Evolutionary conservation across 2,113 vertebrate species (phyloP).

Genomic region (Polypterus senegalus): DNA sequence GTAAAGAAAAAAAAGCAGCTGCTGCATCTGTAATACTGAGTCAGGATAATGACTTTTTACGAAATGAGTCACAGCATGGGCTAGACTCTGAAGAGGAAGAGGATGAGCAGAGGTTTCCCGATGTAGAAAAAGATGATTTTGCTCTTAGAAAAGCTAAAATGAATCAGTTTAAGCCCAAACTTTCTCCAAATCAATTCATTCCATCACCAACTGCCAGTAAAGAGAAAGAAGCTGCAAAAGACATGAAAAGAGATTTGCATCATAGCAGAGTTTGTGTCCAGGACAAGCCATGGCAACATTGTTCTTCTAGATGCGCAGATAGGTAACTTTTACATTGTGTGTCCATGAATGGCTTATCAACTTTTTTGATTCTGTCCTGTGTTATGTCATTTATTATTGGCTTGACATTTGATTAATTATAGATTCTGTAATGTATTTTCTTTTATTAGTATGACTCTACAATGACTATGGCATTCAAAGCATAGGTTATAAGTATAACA

Average conservation of each 20-base stretch:
- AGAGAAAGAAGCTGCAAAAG: slow-evolving; percentile 56
- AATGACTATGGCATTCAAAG: too few relatives aligned
- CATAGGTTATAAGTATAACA: too few relatives aligned
- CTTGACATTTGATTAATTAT: too few relatives aligned
- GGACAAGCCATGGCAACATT: too few relatives aligned
- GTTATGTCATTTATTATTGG: too few relatives aligned
- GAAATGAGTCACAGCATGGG: slow-evolving; percentile 40
- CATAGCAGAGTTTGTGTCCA: slow-evolving; percentile 1
- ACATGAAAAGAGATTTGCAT: slow-evolving; percentile 48
- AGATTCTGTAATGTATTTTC: too few relatives aligned
- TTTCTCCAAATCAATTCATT: slow-evolving; percentile 59
- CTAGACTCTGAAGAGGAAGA: slow-evolving; percentile 59
- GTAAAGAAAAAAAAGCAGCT: slow-evolving; percentile 32
- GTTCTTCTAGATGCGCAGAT: slow-evolving; percentile 44
- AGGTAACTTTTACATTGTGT: slow-evolving; percentile 11
- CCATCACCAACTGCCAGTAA: slow-evolving; percentile 52
- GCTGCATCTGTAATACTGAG: slow-evolving; percentile 67
- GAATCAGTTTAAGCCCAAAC: slow-evolving; percentile 43
- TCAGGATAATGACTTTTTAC: slow-evolving; percentile 66
- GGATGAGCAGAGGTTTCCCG: slow-evolving; percentile 52
- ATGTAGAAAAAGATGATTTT: slow-evolving; percentile 81
- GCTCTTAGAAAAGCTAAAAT: slow-evolving; percentile 65
- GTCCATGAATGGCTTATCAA: neutral
- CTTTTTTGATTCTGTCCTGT: too few relatives aligned
- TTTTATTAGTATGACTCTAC: too few relatives aligned